Base-by-base conservation (phyloP, 2,888 invertebrate species). In the Stenotaenia linearis region DNA sequence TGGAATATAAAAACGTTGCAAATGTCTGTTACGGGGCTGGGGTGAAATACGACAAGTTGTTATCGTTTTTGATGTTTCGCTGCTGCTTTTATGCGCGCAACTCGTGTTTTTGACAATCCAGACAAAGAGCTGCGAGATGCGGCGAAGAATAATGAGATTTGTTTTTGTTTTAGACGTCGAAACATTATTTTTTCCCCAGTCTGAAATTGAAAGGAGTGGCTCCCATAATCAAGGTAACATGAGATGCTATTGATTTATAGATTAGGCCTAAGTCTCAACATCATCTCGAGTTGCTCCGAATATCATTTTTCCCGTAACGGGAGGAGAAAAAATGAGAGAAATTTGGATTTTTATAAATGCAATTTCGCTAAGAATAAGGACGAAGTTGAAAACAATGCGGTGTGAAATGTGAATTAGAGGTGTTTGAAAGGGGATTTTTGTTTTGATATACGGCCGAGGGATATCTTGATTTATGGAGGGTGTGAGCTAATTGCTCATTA, bases 401-500 rank as follows among this genome's bases (percentile, higher is more conserved):
- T 45, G 45, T n/a, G 15, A 45, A 45, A 18, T 45, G 18, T 12
- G 69, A 61, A 69, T 69, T 69, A 6, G 69, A 15, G 1, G 25
- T 12, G 28, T 9, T 10, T 10, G 28, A 69, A 69, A 69, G 69
- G 69, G 69, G 15, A 28, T 28, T 28, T 69, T 25, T 28, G 25
- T 69, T 69, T 69, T 69, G 69, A 69, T 69, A 28, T 69, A 69
- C 25, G 69, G 28, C 28, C 69, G 25, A 69, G 15, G 69, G 69
- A 69, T 28, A 69, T 28, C 69, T 69, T 28, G 69, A 69, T 69
- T 69, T 69, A 69, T 69, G 69, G 1, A 69, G 69, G 69, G 69
- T 69, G 69, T 69, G 69, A 69, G 69, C 69, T 69, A 69, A 69
- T 69, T 69, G 69, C 69, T 69, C 69, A 69, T 69, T 69, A 69